Percentiles rank a stretch among this genome's conserved stretches.
phyloP scores from a whole-genome alignment of 2,797 vertebrate genomes.

The Salmo trutta region DNA sequence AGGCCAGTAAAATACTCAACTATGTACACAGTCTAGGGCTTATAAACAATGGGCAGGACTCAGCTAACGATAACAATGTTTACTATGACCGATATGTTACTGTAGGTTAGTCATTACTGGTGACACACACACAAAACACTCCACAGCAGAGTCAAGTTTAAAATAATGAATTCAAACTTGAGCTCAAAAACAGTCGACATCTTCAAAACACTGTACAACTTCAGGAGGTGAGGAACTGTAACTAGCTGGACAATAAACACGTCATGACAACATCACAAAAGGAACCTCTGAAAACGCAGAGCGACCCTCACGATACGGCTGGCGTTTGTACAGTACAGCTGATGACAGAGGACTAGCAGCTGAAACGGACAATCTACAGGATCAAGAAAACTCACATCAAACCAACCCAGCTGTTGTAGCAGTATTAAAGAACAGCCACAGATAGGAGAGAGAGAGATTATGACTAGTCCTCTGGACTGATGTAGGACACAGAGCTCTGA shows the following conservation, averaged over 20 bases:
- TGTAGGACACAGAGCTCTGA: slow-evolving; percentile 25
- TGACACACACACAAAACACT: slow-evolving; percentile 14
- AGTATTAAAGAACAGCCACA: slow-evolving; percentile 7
- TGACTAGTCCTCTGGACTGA: slow-evolving; percentile 47
- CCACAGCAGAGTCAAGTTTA: background rate
- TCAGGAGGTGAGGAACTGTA: background rate
- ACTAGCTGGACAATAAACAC: slow-evolving; percentile 6
- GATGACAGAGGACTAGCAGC: slow-evolving; percentile 8
- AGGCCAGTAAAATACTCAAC: background rate
- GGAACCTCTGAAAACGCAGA: slow-evolving; percentile 1
- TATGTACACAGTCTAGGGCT: slow-evolving; percentile 1
- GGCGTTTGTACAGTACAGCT: background rate
- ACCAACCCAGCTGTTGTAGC: background rate
- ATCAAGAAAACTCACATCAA: slow-evolving; percentile 6
- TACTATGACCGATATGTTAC: slow-evolving; percentile 22
- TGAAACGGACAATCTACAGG: slow-evolving; percentile 21
- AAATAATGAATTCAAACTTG: background rate
- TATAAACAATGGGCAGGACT: background rate
- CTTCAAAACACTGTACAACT: slow-evolving; percentile 10
- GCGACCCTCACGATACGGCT: background rate
- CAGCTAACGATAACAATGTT: slow-evolving; percentile 22
- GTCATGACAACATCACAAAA: slow-evolving; percentile 13
- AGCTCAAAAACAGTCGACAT: slow-evolving; percentile 11
- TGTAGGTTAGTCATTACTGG: slow-evolving; percentile 29
- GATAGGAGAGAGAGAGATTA: slow-evolving; percentile 11